Conservation (phyloP, 2,797 vertebrate genomes). For the Enteromius afrohamiltoni region DNA sequence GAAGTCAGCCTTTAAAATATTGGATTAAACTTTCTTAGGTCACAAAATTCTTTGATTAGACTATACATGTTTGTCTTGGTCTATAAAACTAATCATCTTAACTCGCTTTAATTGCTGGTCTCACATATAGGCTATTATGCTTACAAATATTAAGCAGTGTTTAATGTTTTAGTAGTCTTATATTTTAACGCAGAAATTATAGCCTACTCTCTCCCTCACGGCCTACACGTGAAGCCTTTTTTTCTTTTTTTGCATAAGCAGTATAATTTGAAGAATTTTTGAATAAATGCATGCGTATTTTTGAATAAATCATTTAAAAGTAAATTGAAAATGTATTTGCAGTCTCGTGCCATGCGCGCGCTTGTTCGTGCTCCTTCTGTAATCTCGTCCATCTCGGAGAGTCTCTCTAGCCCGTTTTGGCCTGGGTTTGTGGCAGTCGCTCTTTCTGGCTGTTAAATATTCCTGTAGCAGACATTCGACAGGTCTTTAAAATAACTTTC, state of each 20-base stretch:
- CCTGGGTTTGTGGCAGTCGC: constrained; percentile 4
- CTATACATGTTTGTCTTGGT: not conserved
- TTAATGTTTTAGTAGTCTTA: not conserved
- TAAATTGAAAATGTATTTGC: not conserved
- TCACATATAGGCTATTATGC: not conserved
- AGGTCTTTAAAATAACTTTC: constrained; percentile 23
- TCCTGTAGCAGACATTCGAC: constrained; percentile 1
- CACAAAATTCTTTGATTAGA: not conserved
- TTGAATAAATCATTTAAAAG: not conserved
- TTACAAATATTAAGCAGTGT: not conserved
- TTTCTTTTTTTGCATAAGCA: not conserved
- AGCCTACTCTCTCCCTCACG: not conserved
- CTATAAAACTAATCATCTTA: not conserved
- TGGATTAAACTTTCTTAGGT: not conserved
- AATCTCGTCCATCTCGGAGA: not conserved
- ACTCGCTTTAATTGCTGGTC: not conserved
- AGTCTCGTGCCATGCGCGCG: not conserved
- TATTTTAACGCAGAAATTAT: not conserved
- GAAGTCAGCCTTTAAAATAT: not conserved
- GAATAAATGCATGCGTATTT: not conserved
- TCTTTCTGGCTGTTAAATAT: constrained; percentile 28
- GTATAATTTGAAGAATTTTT: not conserved
- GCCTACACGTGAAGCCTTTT: not conserved
- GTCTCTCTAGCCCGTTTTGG: not conserved
- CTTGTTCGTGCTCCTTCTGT: constrained; percentile 5